Base-by-base conservation (phyloP, 2,797 vertebrate genomes). In the Phoebastria nigripes region DNA sequence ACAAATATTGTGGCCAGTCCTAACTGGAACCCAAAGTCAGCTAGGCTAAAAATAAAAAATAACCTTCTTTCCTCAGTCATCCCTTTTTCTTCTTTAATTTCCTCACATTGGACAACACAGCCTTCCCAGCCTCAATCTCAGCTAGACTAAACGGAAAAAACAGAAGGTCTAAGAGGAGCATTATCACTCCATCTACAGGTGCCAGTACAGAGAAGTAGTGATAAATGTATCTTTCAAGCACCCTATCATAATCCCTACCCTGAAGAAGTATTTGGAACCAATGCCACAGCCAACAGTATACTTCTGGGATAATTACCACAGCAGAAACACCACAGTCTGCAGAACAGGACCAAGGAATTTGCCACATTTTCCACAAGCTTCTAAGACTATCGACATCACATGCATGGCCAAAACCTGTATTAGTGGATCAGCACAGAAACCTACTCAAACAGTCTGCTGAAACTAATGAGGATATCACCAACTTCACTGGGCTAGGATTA, bases 121-220 rank as follows among this genome's bases (percentile, higher is more conserved):
- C 6, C 42, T 83, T 81, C 26, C 33, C 39, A 83, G 47, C 11
- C 28, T 81, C 46, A 80, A 15, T 5, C 18, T 13, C 33, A 46
- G 42, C 4, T 15, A 70, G 13, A 83, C 9, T 21, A 63, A 83
- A 73, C 13, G 83, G 11, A 33, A 71, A 77, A 88, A 89, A 10
- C 22, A 59, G 21, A 58, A 17, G 14, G 49, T 55, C 62, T 52
- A 79, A 74, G 15, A 67, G 8, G 8, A 79, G 12, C 13, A 47
- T 49, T 67, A 76, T 46, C 39, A n/a, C 25, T 91, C 33, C 41
- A 65, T 17, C n/a, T 82, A 63, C 9, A 59, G 15, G 28, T 67
- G 71, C 18, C 1, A 0, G 18, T 46, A 54, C 0, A 54, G 18
- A 73, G 22, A 24, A 66, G 0, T 3, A 56, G 73, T 10, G 17